Conservation (phyloP, 2,888 invertebrate species). For the Argyresthia albistria region DNA sequence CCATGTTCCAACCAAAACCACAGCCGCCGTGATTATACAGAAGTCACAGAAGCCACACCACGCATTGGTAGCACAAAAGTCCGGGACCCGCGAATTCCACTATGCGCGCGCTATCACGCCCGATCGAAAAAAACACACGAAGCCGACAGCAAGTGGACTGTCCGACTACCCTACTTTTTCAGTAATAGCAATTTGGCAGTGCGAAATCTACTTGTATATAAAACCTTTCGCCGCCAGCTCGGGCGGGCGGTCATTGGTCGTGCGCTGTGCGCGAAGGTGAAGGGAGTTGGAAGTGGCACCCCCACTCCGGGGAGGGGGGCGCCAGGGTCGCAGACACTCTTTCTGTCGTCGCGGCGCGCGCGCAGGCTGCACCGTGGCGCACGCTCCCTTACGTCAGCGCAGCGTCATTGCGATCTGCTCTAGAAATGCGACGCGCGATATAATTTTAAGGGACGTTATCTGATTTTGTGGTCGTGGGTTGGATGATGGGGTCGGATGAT, state of each 20-base stretch:
- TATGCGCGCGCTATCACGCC: not conserved
- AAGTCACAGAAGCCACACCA: conserved; percentile 35
- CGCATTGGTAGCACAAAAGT: conserved; percentile 39
- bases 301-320: conserved; percentile 37
- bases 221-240: conserved; percentile 73
- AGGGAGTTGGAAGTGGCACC: conserved; percentile 51
- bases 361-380: conserved; percentile 37
- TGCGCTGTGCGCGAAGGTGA: conserved; percentile 54
- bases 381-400: conserved; percentile 39
- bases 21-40: conserved; percentile 15
- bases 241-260: conserved; percentile 63
- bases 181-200: conserved; percentile 73
- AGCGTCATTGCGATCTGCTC: conserved; percentile 6
- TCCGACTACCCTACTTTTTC: conserved; percentile 76
- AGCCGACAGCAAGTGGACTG: conserved; percentile 55
- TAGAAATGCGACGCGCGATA: not conserved
- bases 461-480: not conserved
- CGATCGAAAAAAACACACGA: conserved; percentile 26
- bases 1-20: conserved; percentile 30
- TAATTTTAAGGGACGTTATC: not conserved
- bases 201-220: conserved; percentile 76
- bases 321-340: conserved; percentile 70
- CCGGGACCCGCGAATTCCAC: conserved; percentile 27
- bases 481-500: too few relatives aligned
- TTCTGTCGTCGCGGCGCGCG: conserved; percentile 51